These are phyloP conservation scores for Conistra vaccinii DNA, from an alignment of 2,888 invertebrate genomes.

Conservation along the genomic window DNA sequence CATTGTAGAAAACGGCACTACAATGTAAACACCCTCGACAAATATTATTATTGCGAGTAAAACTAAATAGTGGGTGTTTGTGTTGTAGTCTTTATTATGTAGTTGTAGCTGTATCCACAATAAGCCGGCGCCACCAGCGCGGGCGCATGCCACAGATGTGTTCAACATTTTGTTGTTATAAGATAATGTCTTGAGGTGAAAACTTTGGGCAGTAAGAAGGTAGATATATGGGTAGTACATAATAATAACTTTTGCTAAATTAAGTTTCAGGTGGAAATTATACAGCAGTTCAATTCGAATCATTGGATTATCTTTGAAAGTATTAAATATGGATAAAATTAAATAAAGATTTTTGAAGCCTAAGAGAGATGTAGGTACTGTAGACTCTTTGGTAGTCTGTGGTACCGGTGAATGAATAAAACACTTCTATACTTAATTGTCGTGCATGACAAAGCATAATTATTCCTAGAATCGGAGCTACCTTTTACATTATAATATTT, in stretches of 20 bases:
- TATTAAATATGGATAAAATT: no score
- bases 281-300: background rate
- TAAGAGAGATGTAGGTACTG: no score
- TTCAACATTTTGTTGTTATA: constrained; percentile 52
- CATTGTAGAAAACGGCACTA: constrained; percentile 45
- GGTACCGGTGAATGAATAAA: no score
- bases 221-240: no score
- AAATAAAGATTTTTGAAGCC: no score
- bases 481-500: no score
- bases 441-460: no score
- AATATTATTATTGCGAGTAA: constrained; percentile 56
- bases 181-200: constrained; percentile 1
- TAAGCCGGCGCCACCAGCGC: constrained; percentile 55
- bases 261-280: background rate
- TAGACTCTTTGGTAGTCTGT: no score
- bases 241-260: background rate
- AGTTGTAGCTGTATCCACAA: constrained; percentile 54
- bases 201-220: background rate
- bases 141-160: constrained; percentile 45
- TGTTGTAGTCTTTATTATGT: constrained; percentile 31
- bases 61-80: constrained; percentile 63
- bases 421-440: no score
- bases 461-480: no score
- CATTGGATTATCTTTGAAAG: background rate
- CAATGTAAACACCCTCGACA: constrained; percentile 50